Percentiles rank a stretch among this genome's conserved stretches.
These are phyloP conservation scores for Lutjanus campechanus DNA, from an alignment of 2,797 vertebrate species.

Conservation along the genomic window DNA sequence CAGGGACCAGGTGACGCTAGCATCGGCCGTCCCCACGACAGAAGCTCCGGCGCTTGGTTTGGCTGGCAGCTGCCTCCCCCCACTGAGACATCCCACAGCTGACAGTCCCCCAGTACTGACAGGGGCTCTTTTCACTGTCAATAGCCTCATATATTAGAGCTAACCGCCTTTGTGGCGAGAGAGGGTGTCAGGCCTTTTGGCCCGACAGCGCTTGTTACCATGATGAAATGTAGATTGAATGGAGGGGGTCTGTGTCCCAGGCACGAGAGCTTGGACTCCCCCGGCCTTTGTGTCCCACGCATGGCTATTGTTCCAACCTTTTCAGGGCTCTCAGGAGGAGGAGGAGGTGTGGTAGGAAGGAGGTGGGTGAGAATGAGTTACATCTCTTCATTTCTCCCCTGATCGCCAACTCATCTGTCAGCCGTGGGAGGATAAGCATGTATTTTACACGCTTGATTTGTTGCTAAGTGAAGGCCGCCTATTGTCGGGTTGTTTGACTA, in stretches of 20 bases:
- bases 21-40: constrained; percentile 71
- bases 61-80: constrained; percentile 88
- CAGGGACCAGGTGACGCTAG: constrained; percentile 82
- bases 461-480: constrained; percentile 84
- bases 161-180: constrained; percentile 87
- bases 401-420: constrained; percentile 84
- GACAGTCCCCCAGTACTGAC: constrained; percentile 84
- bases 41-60: constrained; percentile 77
- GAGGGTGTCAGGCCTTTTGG: constrained; percentile 87
- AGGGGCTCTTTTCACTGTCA: constrained; percentile 88
- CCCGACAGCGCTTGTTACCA: constrained; percentile 86
- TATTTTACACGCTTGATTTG: constrained; percentile 88
- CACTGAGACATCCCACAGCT: constrained; percentile 88
- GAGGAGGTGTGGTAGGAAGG: constrained; percentile 67
- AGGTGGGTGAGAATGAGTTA: constrained; percentile 82
- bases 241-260: constrained; percentile 84
- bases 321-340: constrained; percentile 77
- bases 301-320: constrained; percentile 82
- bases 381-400: constrained; percentile 87
- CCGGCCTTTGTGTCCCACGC: constrained; percentile 83
- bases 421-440: constrained; percentile 86
- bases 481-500: constrained; percentile 77
- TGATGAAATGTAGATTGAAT: constrained; percentile 89
- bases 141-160: constrained; percentile 90
- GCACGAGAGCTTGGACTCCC: constrained; percentile 83